A percentile compares a stretch with the other conserved stretches of the same genome.
Evolutionary conservation across 2,888 invertebrate species (phyloP).

Genomic region (Diplazon laetatorius): DNA sequence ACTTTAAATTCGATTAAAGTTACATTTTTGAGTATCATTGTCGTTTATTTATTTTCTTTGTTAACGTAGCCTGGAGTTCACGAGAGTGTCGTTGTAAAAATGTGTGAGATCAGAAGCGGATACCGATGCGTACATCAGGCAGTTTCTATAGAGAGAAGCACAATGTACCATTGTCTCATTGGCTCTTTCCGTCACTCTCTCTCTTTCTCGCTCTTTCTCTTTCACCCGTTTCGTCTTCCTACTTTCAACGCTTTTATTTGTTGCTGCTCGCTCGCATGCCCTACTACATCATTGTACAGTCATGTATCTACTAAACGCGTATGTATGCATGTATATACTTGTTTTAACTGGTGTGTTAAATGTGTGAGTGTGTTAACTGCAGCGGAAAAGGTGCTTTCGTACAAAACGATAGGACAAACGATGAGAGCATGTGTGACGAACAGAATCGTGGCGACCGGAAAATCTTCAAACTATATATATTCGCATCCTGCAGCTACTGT

Average conservation of each 20-base stretch:
- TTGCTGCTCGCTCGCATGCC: conserved; percentile 24
- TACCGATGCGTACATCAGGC: conserved; percentile 69
- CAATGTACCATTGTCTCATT: conserved; percentile 77
- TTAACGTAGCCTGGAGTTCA: conserved; percentile 40
- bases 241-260: conserved; percentile 58
- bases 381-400: conserved; percentile 14
- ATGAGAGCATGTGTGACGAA: conserved; percentile 22
- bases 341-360: too few relatives aligned
- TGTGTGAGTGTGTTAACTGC: not conserved
- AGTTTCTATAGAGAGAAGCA: conserved; percentile 63
- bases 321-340: not conserved
- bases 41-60: conserved; percentile 23
- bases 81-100: conserved; percentile 46
- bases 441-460: conserved; percentile 13
- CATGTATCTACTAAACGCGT: conserved; percentile 32
- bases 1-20: not conserved
- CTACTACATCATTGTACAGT: not conserved
- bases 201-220: conserved; percentile 24
- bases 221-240: conserved; percentile 13
- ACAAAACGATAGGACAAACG: conserved; percentile 6
- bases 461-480: conserved; percentile 39
- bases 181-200: conserved; percentile 49
- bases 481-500: conserved; percentile 26
- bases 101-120: conserved; percentile 75
- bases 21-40: not conserved